These are phyloP conservation scores for Entomyzon cyanotis DNA, from an alignment of 2,113 vertebrate species.

Conservation along the genomic window DNA sequence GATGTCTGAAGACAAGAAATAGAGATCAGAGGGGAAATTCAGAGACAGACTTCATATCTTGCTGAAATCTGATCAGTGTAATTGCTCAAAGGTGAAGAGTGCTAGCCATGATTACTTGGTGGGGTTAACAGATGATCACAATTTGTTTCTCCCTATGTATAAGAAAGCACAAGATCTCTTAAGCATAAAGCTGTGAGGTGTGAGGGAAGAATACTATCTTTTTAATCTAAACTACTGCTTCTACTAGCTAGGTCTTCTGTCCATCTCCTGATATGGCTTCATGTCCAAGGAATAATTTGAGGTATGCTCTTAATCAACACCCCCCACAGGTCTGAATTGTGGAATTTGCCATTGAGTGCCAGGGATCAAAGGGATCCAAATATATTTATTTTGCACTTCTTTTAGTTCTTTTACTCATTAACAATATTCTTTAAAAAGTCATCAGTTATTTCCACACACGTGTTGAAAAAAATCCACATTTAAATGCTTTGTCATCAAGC, in stretches of 20 bases:
- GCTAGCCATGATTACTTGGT: not conserved
- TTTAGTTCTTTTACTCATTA: not conserved
- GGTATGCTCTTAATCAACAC: not conserved
- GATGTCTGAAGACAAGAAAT: not conserved
- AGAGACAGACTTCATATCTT: not conserved
- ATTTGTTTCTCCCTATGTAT: not conserved
- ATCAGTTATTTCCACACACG: not conserved
- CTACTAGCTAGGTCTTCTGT: not conserved
- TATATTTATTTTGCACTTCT: not conserved
- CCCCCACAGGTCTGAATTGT: not conserved
- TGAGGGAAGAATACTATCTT: not conserved
- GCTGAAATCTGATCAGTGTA: not conserved
- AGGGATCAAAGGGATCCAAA: not conserved
- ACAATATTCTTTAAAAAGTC: not conserved
- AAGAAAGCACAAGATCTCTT: not conserved
- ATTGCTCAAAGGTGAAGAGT: not conserved
- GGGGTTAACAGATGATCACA: not conserved
- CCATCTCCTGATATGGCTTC: not conserved
- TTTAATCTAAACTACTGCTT: not conserved
- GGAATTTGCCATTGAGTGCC: not conserved
- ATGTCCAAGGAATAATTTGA: not conserved
- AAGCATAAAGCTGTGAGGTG: not conserved
- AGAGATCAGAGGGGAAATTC: not conserved
- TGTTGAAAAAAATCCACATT: not conserved
- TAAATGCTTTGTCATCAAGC: not conserved